Percentiles rank a stretch among this genome's conserved stretches.
Evolutionary conservation across 1,140 invertebrate species (phyloP).

Genomic region (Drosophila punjabiensis): DNA sequence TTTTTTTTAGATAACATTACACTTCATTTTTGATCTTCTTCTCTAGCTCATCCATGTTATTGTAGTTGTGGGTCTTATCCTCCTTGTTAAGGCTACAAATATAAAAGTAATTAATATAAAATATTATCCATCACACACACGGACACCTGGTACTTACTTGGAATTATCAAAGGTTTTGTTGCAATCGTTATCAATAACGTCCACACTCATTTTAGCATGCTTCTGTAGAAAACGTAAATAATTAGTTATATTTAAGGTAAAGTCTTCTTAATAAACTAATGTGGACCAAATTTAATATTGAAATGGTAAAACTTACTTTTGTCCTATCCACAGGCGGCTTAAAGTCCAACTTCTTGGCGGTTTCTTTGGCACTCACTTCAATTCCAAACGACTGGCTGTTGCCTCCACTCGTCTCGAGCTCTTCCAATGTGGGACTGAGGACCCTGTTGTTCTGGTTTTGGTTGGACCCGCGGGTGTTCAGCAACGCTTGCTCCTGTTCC

Average conservation of each 20-base stretch:
- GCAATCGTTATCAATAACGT: conserved; percentile 84
- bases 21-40: conserved; percentile 85
- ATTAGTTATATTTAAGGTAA: neutral
- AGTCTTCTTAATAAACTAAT: neutral
- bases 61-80: conserved; percentile 72
- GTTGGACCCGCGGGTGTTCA: conserved; percentile 42
- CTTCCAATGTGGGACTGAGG: conserved; percentile 79
- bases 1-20: conserved; percentile 47
- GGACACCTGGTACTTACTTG: conserved; percentile 58
- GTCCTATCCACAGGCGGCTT: conserved; percentile 73
- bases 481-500: conserved; percentile 50
- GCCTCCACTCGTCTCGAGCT: conserved; percentile 74
- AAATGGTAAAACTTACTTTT: conserved; percentile 48
- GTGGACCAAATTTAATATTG: neutral
- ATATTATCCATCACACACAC: neutral
- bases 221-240: conserved; percentile 52
- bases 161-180: conserved; percentile 82
- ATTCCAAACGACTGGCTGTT: conserved; percentile 69
- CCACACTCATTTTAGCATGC: conserved; percentile 85
- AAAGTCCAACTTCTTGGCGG: conserved; percentile 44
- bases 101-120: neutral
- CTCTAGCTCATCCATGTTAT: conserved; percentile 84
- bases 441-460: conserved; percentile 46
- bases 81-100: conserved; percentile 68
- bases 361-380: conserved; percentile 59